A percentile compares a stretch with the other conserved stretches of the same genome.
Evolutionary conservation across 2,113 vertebrate species (phyloP).

Genomic region (Myiopsitta monachus): DNA sequence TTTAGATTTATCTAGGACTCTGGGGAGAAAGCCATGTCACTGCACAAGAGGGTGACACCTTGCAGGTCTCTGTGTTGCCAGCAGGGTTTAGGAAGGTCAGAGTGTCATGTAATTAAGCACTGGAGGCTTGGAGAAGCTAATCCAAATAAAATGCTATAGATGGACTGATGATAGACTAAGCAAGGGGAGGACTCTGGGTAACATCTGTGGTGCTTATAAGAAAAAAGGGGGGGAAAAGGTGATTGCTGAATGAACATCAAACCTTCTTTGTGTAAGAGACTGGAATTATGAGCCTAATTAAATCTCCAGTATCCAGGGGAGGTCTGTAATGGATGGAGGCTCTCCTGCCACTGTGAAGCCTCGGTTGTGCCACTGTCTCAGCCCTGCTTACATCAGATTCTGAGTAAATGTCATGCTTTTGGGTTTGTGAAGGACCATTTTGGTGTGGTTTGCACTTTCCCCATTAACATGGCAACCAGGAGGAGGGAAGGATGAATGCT

Average conservation of each 20-base stretch:
- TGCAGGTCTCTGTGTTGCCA: neutral
- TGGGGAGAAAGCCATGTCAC: neutral
- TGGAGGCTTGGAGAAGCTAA: neutral
- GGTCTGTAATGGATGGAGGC: neutral
- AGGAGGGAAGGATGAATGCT: neutral
- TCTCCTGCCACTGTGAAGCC: neutral
- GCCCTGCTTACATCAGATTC: neutral
- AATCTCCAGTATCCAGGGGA: neutral
- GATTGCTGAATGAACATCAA: neutral
- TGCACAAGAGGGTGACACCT: neutral
- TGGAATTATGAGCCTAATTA: neutral
- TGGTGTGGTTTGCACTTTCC: neutral
- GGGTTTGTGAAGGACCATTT: neutral
- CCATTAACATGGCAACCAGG: fast-evolving
- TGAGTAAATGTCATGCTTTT: neutral
- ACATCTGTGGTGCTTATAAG: neutral
- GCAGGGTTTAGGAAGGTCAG: neutral
- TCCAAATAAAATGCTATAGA: neutral
- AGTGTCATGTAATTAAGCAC: neutral
- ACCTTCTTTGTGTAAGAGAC: fast-evolving
- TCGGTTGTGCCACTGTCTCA: neutral
- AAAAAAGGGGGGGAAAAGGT: neutral
- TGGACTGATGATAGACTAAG: neutral
- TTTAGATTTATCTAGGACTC: neutral
- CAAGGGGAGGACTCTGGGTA: neutral